Conservation (phyloP, 2,113 vertebrate species). For the Lophius piscatorius region DNA sequence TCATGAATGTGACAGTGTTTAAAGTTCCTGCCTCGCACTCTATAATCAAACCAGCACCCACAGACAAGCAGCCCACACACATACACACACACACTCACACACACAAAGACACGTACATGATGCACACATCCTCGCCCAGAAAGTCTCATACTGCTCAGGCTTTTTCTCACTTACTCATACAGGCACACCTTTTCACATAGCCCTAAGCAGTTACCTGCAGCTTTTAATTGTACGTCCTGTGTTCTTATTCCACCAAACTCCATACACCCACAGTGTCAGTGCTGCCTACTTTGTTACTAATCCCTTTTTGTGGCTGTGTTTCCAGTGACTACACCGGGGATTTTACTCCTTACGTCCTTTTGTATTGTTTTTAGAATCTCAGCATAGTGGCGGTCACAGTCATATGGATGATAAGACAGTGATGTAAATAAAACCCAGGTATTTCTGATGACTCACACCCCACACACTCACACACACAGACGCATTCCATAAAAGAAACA, state of each 20-base stretch:
- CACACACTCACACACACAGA: conserved; percentile 22
- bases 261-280: conserved; percentile 54
- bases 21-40: conserved; percentile 46
- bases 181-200: conserved; percentile 32
- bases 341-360: conserved; percentile 44
- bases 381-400: conserved; percentile 14
- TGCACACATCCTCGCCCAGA: conserved; percentile 27
- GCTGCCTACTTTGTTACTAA: conserved; percentile 41
- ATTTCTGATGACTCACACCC: conserved; percentile 61
- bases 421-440: conserved; percentile 32
- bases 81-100: conserved; percentile 3
- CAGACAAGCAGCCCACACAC: conserved; percentile 39
- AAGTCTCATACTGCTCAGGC: conserved; percentile 16
- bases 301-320: conserved; percentile 25
- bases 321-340: conserved; percentile 39
- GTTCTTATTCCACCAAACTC: conserved; percentile 50
- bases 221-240: conserved; percentile 63
- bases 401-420: conserved; percentile 25
- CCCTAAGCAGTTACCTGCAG: conserved; percentile 57
- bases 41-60: conserved; percentile 71
- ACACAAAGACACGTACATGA: no score
- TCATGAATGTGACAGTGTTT: conserved; percentile 43
- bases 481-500: no score
- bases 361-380: conserved; percentile 30
- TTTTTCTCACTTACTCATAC: conserved; percentile 20